Base-by-base conservation (phyloP, 2,113 vertebrate species). In the Tragulus kanchil region DNA sequence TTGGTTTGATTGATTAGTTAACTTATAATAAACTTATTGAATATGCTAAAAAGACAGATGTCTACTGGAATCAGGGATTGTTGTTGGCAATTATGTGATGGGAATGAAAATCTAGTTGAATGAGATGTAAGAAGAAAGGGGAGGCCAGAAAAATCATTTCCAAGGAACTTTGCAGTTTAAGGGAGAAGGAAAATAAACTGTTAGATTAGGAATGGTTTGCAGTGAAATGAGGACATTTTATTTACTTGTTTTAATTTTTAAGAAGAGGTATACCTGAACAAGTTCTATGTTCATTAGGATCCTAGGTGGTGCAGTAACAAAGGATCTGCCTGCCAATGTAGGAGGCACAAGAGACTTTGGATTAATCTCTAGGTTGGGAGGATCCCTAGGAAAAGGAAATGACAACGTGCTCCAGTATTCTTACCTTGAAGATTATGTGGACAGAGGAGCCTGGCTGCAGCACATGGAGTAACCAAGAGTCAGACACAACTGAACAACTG, bases 101-200 rank as follows among this genome's bases (percentile, higher is more conserved):
- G 23, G 8, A 26, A 13, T 25, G 17, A 58, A 71, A 52, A 17
- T 36, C 3, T 45, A 89, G 14, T 8, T 73, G 31, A 3, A 58
- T 59, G 28, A 45, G 6, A 67, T 1, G 48, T 15, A 62, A 52
- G 19, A 26, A 52, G 28, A 25, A 31, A 69, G 25, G 62, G 5
- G 21, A 15, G 3, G 0, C 3, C 25, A 4, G 14, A 59, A n/a
- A n/a, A n/a, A n/a, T n/a, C n/a, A n/a, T n/a, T n/a, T 42, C 36
- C 10, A n/a, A 12, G 69, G 42, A 71, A 19, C 42, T 8, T 75
- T 75, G 3, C 71, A 48, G 6, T 75, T 48, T 75, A 26, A 59
- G 13, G 45, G 23, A 11, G 8, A 25, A 50, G 23, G 12, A 75
- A 75, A 75, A 26, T 26, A 75, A 45, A 75, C 42, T 48, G 26